A percentile compares a stretch with the other conserved stretches of the same genome.
Evolutionary conservation across 2,113 vertebrate genomes (phyloP).

Genomic region (Numenius arquata): DNA sequence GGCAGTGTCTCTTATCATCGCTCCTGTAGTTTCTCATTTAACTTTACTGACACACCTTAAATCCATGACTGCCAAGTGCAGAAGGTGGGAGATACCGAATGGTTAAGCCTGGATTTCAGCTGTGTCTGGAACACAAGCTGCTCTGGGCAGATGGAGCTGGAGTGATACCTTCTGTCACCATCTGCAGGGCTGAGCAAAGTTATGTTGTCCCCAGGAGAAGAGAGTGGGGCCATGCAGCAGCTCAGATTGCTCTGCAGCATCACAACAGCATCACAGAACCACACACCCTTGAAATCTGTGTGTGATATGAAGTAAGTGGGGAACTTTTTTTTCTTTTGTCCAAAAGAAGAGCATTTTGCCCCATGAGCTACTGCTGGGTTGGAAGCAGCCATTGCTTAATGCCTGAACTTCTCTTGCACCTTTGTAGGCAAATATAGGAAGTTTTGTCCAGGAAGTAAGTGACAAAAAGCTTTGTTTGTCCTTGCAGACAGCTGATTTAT

Average conservation of each 20-base stretch:
- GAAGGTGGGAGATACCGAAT: not conserved
- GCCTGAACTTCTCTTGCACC: not conserved
- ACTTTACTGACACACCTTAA: not conserved
- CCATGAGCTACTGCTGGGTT: not conserved
- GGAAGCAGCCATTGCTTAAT: not conserved
- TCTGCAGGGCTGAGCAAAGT: not conserved
- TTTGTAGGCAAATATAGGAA: not conserved
- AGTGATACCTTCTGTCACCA: not conserved
- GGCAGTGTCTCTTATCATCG: not conserved
- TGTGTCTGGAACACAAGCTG: not conserved
- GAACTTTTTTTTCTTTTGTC: not conserved
- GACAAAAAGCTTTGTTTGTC: conserved; percentile 7
- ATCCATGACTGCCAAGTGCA: not conserved
- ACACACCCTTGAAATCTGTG: not conserved
- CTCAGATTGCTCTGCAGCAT: not conserved
- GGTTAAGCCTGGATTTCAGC: not conserved
- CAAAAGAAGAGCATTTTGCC: not conserved
- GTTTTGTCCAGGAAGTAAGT: not conserved
- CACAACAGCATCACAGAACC: not conserved
- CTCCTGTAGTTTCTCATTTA: not conserved
- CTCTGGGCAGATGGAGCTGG: not conserved
- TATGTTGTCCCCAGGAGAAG: not conserved
- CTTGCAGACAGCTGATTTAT: not conserved
- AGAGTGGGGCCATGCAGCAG: not conserved
- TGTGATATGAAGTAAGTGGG: not conserved